Conservation (phyloP, 2,113 vertebrate species). For the Megatriorchis doriae region DNA sequence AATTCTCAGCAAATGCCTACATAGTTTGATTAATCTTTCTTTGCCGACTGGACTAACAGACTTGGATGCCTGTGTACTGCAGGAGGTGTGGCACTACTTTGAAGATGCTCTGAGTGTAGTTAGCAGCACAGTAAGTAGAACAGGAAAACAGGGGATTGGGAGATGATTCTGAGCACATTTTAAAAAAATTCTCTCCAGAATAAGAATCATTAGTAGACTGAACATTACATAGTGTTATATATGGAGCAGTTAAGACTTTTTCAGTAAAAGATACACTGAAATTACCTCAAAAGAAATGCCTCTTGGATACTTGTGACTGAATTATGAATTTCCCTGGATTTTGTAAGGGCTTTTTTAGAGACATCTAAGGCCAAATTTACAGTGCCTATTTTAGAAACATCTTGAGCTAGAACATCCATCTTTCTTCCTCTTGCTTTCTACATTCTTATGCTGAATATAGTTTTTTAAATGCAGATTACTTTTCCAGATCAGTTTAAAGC, state of each 20-base stretch:
- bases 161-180: neutral
- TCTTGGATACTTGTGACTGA: neutral
- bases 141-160: neutral
- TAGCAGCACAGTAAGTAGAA: constrained; percentile 78
- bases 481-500: neutral
- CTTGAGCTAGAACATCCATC: neutral
- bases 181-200: neutral
- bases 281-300: neutral
- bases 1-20: constrained; percentile 82
- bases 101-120: constrained; percentile 83
- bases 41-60: constrained; percentile 76
- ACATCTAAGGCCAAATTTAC: neutral
- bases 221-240: neutral
- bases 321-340: neutral
- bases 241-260: neutral
- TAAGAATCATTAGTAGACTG: neutral
- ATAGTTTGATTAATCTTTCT: constrained; percentile 84
- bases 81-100: constrained; percentile 85
- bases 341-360: neutral
- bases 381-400: neutral
- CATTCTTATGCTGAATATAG: neutral
- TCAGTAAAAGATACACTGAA: neutral
- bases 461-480: neutral
- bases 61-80: constrained; percentile 74
- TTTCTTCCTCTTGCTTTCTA: neutral